Conservation (phyloP, 1,140 invertebrate genomes). For the Drosophila fuyamai region DNA sequence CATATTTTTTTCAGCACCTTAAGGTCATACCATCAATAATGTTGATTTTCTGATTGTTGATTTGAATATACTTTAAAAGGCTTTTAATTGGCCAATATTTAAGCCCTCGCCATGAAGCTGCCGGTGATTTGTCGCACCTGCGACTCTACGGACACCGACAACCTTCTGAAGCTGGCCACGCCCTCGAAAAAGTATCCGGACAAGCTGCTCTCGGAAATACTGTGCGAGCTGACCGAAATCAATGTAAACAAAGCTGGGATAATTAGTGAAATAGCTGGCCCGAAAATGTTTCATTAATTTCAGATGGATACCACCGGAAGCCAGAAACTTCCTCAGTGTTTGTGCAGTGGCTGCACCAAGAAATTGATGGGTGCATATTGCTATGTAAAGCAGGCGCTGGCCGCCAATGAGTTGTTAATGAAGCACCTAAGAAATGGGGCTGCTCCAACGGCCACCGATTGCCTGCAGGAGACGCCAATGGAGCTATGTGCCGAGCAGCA, state of each 20-base stretch:
- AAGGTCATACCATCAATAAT: slow-evolving; percentile 27
- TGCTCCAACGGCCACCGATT: slow-evolving; percentile 35
- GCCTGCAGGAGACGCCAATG: slow-evolving; percentile 65
- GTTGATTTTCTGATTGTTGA: slow-evolving; percentile 60
- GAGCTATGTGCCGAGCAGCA: slow-evolving; percentile 71
- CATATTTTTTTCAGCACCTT: not conserved
- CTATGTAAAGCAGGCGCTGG: slow-evolving; percentile 64
- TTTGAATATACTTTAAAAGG: slow-evolving; percentile 18
- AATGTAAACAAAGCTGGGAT: slow-evolving; percentile 37
- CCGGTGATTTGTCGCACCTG: slow-evolving; percentile 71
- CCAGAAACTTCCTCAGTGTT: slow-evolving; percentile 56
- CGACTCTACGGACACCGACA: slow-evolving; percentile 66
- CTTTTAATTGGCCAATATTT: not conserved
- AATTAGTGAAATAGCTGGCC: not conserved
- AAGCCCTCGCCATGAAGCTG: slow-evolving; percentile 54
- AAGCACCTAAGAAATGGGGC: slow-evolving; percentile 39
- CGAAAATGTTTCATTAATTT: not conserved
- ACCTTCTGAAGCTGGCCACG: slow-evolving; percentile 52
- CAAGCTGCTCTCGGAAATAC: slow-evolving; percentile 60
- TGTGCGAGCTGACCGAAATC: slow-evolving; percentile 65
- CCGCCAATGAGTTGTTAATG: slow-evolving; percentile 59
- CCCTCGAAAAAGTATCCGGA: slow-evolving; percentile 70
- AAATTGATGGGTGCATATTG: slow-evolving; percentile 65
- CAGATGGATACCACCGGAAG: slow-evolving; percentile 32
- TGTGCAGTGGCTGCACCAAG: slow-evolving; percentile 54